phyloP scores from a whole-genome alignment of 1,140 invertebrate species.

The Zaprionus nigranus region DNA sequence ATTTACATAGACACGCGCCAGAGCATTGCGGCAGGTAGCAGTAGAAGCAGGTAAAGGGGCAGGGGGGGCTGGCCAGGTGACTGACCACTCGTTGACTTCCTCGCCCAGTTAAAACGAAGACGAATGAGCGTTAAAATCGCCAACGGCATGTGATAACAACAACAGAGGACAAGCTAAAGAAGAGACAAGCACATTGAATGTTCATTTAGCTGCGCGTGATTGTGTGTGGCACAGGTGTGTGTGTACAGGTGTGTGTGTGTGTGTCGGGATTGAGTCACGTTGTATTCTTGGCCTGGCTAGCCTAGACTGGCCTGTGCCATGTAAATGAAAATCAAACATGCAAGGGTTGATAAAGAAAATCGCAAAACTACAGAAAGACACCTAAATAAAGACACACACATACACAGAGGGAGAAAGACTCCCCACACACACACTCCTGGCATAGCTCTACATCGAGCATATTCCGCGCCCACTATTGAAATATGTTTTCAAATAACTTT shows the following conservation, averaged over 20 bases:
- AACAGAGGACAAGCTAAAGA: conserved; percentile 35
- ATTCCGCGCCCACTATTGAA: conserved; percentile 73
- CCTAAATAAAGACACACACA: conserved; percentile 1
- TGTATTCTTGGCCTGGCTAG: conserved; percentile 73
- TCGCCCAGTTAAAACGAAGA: conserved; percentile 81
- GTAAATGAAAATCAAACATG: conserved; percentile 84
- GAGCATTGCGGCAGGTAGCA: conserved; percentile 51
- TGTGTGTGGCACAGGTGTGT: not conserved
- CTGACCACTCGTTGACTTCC: conserved; percentile 60
- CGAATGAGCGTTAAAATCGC: conserved; percentile 82
- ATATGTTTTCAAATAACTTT: conserved; percentile 69
- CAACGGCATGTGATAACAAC: conserved; percentile 80
- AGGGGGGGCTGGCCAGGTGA: not conserved
- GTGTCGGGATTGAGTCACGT: conserved; percentile 72
- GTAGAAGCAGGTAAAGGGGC: not conserved
- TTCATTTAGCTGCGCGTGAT: conserved; percentile 60
- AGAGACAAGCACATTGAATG: conserved; percentile 74
- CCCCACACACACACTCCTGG: not conserved
- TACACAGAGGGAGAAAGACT: not conserved
- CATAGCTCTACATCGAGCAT: conserved; percentile 29
- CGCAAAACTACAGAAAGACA: conserved; percentile 53
- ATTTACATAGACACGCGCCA: conserved; percentile 66
- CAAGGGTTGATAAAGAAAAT: conserved; percentile 84
- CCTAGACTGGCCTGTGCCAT: conserved; percentile 46
- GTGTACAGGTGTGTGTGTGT: conserved; percentile 30